Percentiles rank a stretch among this genome's conserved stretches.
phyloP scores from a whole-genome alignment of 1,140 invertebrate genomes.

The Diorhabda sublineata region DNA sequence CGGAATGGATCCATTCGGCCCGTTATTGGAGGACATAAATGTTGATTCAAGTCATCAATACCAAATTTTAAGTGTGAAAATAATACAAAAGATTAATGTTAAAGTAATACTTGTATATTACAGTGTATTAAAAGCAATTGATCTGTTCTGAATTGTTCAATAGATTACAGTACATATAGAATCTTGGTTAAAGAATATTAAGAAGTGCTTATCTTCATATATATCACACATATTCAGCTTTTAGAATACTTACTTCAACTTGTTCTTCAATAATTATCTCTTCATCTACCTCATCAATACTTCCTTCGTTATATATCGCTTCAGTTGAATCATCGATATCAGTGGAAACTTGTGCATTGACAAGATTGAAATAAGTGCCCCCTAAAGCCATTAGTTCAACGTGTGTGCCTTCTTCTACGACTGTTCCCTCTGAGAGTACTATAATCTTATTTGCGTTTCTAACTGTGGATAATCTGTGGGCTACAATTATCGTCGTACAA shows the following conservation, averaged over 20 bases:
- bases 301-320: background rate
- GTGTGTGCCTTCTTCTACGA: constrained; percentile 77
- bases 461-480: constrained; percentile 83
- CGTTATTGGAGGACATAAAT: no score
- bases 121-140: no score
- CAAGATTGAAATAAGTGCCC: constrained; percentile 72
- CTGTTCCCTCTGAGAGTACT: constrained; percentile 67
- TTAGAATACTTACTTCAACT: background rate
- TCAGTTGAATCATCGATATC: constrained; percentile 46
- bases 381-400: constrained; percentile 67
- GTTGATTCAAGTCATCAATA: no score
- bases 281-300: background rate
- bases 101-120: no score
- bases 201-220: no score
- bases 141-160: no score
- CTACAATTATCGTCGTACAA: constrained; percentile 83
- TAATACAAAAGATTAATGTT: no score
- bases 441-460: constrained; percentile 77
- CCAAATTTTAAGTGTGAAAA: no score
- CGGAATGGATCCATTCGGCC: no score
- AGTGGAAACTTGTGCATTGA: constrained; percentile 49
- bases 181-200: no score
- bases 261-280: background rate
- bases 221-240: no score
- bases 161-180: no score